Evolutionary conservation across 2,113 vertebrate species (phyloP).

Genomic region (Corynorhinus townsendii): DNA sequence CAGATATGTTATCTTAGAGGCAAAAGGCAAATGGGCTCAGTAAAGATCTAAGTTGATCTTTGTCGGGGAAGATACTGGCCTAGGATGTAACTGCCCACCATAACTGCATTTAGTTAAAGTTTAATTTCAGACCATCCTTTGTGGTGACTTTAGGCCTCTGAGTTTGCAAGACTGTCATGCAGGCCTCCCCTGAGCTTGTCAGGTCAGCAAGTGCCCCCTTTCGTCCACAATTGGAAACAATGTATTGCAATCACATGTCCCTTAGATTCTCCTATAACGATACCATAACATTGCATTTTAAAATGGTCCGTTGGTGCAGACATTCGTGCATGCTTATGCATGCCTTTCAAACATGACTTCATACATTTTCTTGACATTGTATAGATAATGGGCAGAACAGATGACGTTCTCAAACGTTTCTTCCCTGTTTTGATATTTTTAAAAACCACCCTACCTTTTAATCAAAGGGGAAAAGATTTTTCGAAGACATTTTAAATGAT

Average conservation of each 20-base stretch:
- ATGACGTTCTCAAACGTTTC: not conserved
- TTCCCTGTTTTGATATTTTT: not conserved
- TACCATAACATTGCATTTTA: not conserved
- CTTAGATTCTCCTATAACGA: not conserved
- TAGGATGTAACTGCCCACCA: too few relatives aligned
- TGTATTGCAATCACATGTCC: not conserved
- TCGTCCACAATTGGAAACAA: too few relatives aligned
- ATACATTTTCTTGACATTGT: not conserved
- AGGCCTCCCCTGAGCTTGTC: too few relatives aligned
- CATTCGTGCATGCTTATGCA: not conserved
- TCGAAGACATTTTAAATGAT: not conserved
- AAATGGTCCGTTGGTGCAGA: not conserved
- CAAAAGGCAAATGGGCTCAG: too few relatives aligned
- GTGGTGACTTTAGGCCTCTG: too few relatives aligned
- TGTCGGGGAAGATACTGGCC: too few relatives aligned
- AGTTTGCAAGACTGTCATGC: too few relatives aligned
- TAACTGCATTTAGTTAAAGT: too few relatives aligned
- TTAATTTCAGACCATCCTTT: too few relatives aligned
- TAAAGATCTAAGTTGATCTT: too few relatives aligned
- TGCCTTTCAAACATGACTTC: not conserved
- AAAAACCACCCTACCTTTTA: not conserved
- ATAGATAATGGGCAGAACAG: not conserved
- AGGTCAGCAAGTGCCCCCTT: too few relatives aligned
- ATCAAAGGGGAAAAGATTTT: not conserved
- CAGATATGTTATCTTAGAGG: too few relatives aligned